Evolutionary conservation across 2,888 invertebrate species (phyloP).

Genomic region (Geotrupes spiniger): DNA sequence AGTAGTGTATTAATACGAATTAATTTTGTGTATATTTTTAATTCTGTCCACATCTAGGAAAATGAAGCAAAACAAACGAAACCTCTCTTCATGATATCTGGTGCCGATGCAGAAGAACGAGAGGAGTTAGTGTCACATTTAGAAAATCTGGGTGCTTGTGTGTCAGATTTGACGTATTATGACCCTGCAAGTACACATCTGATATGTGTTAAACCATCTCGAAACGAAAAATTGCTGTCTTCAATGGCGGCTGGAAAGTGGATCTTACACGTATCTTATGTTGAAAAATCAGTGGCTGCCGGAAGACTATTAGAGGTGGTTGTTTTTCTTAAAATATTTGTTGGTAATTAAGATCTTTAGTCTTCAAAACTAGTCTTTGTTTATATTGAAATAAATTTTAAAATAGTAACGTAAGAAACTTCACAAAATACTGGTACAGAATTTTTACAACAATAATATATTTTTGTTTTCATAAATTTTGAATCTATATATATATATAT

Average conservation of each 20-base stretch:
- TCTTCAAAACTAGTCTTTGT: too few relatives aligned
- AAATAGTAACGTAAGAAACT: too few relatives aligned
- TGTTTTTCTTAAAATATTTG: too few relatives aligned
- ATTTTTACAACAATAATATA: too few relatives aligned
- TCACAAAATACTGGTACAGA: too few relatives aligned
- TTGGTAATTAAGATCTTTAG: too few relatives aligned
- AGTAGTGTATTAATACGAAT: too few relatives aligned
- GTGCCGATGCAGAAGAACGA: slow-evolving; percentile 34
- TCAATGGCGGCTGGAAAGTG: slow-evolving; percentile 86
- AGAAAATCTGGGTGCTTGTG: slow-evolving; percentile 57
- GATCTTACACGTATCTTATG: slow-evolving; percentile 77
- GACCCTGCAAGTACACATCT: slow-evolving; percentile 72
- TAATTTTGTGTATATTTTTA: too few relatives aligned
- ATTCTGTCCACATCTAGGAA: too few relatives aligned
- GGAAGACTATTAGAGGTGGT: slow-evolving; percentile 66
- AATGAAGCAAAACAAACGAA: slow-evolving; percentile 12
- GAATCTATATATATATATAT: too few relatives aligned
- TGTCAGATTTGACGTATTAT: slow-evolving; percentile 56
- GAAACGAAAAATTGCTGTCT: slow-evolving; percentile 86
- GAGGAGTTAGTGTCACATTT: slow-evolving; percentile 31
- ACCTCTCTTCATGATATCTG: slow-evolving; percentile 42
- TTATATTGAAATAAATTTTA: too few relatives aligned
- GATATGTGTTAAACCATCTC: slow-evolving; percentile 68
- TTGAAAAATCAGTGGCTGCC: slow-evolving; percentile 63
- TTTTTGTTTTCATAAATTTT: too few relatives aligned